Conservation (phyloP, 2,888 invertebrate genomes). For the Macrophya alboannulata region DNA sequence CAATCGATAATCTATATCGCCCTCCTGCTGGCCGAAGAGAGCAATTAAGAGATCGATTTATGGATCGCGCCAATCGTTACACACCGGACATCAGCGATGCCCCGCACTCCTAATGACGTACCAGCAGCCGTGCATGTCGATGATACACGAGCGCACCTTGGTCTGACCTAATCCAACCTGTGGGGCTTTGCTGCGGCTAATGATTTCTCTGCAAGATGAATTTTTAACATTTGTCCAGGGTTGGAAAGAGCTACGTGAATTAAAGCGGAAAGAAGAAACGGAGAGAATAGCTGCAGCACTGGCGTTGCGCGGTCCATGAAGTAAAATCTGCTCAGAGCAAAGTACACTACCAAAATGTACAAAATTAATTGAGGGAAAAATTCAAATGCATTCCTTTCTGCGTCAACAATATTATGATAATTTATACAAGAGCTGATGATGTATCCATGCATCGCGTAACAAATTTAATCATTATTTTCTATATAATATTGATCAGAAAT, state of each 20-base stretch:
- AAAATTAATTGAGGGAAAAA: background rate
- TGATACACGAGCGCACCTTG: constrained; percentile 58
- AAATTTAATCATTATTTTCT: background rate
- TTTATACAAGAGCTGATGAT: background rate
- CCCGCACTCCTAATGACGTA: constrained; percentile 69
- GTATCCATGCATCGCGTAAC: background rate
- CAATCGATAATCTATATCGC: constrained; percentile 37
- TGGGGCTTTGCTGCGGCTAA: constrained; percentile 12
- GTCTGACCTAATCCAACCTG: constrained; percentile 27
- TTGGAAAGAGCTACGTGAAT: background rate
- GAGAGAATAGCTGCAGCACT: background rate
- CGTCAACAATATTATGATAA: background rate
- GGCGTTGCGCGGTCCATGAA: background rate
- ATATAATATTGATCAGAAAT: constrained; percentile 24
- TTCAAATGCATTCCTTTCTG: background rate
- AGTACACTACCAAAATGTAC: background rate
- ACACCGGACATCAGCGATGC: constrained; percentile 67
- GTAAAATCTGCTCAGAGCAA: background rate
- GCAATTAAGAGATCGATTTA: constrained; percentile 75
- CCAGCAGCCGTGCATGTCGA: constrained; percentile 63
- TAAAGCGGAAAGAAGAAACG: background rate
- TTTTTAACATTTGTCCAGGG: constrained; percentile 5
- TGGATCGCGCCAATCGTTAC: constrained; percentile 70
- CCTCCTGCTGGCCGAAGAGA: constrained; percentile 44
- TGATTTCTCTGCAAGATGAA: constrained; percentile 22